A percentile compares a stretch with the other conserved stretches of the same genome.
phyloP scores from a whole-genome alignment of 1,140 invertebrate genomes.

The Calosoma granatense region DNA sequence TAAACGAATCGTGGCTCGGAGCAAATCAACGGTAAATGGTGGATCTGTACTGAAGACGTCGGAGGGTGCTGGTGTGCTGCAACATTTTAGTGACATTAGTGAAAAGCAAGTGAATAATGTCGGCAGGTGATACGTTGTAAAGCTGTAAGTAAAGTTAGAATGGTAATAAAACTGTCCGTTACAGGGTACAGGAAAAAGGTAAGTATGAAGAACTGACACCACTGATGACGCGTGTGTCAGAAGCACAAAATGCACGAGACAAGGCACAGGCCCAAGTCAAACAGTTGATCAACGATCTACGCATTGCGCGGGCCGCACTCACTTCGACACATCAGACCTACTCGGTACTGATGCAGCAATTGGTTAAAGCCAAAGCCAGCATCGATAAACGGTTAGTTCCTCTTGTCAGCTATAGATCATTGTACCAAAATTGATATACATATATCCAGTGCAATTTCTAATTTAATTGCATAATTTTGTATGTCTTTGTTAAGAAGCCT shows the following conservation, averaged over 20 bases:
- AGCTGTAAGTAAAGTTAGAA: background rate
- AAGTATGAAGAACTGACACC: conserved; percentile 30
- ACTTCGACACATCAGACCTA: conserved; percentile 21
- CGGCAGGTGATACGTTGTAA: background rate
- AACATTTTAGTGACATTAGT: background rate
- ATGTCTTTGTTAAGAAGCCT: conserved; percentile 6
- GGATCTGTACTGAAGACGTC: too few relatives aligned
- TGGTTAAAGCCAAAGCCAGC: conserved; percentile 20
- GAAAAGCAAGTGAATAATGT: background rate
- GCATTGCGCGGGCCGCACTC: conserved; percentile 21
- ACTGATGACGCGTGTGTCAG: conserved; percentile 28
- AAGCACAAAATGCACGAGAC: conserved; percentile 24
- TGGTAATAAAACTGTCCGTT: background rate
- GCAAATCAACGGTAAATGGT: too few relatives aligned
- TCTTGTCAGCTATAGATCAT: background rate
- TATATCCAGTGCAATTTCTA: conserved; percentile 17
- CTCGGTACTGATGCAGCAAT: conserved; percentile 20
- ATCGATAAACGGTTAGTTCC: conserved; percentile 28
- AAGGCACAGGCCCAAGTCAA: conserved; percentile 26
- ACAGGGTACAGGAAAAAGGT: conserved; percentile 32
- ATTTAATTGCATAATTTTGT: conserved; percentile 11
- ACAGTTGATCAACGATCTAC: conserved; percentile 21
- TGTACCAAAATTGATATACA: background rate
- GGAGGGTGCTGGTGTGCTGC: too few relatives aligned
- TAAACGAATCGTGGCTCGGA: background rate